A percentile compares a stretch with the other conserved stretches of the same genome.
Conservation (phyloP, 2,797 vertebrate species). For the Antrozous pallidus region DNA sequence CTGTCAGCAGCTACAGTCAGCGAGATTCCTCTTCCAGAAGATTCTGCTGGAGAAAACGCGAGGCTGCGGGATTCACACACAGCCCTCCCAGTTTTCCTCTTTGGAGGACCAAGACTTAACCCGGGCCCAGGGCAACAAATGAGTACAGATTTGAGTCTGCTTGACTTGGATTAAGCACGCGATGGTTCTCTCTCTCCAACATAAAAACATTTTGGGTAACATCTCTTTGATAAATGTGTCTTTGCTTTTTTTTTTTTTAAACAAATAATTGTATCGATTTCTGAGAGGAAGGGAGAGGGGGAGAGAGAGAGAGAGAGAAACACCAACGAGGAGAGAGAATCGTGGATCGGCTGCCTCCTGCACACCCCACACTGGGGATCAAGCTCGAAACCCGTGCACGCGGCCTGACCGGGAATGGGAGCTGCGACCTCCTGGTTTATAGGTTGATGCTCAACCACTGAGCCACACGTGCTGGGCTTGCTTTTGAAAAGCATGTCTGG, state of each 20-base stretch:
- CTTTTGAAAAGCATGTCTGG: neutral
- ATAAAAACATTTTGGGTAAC: neutral
- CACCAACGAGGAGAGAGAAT: no score
- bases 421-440: no score
- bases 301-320: no score
- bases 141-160: neutral
- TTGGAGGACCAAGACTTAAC: fast-evolving
- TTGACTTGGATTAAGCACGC: neutral
- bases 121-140: fast-evolving
- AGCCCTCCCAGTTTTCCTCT: neutral
- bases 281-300: no score
- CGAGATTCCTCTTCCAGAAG: neutral
- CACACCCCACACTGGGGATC: no score
- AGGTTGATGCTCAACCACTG: no score
- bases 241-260: neutral
- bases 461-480: neutral
- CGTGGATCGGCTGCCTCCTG: no score
- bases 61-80: no score
- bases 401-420: no score
- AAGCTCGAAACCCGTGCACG: no score
- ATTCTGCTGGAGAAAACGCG: neutral
- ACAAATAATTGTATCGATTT: no score
- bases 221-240: neutral
- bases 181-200: neutral
- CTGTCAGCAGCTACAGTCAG: neutral